Percentiles rank a stretch among this genome's conserved stretches.
Evolutionary conservation across 30 jellyfish, hydroid and myxozoan genomes (phyloP).

Genomic region (Aurelia sp.): DNA sequence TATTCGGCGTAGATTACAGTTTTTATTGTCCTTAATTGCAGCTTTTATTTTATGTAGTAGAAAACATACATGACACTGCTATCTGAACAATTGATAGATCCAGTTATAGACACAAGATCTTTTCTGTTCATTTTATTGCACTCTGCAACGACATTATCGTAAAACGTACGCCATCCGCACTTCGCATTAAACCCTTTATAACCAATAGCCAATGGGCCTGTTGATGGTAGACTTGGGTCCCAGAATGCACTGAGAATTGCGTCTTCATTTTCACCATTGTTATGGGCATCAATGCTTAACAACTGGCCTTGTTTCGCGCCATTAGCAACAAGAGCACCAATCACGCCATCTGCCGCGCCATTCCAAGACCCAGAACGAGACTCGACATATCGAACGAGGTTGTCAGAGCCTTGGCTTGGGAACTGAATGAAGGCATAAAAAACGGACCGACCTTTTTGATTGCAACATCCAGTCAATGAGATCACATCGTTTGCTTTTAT

Average conservation of each 20-base stretch:
- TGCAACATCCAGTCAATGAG: conserved; percentile 35
- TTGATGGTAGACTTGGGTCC: conserved; percentile 6
- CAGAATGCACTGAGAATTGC: conserved; percentile 49
- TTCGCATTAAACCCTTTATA: conserved; percentile 16
- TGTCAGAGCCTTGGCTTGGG: conserved; percentile 26
- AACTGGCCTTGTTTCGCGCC: conserved; percentile 40
- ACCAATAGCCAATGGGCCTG: conserved; percentile 27
- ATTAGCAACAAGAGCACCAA: neutral
- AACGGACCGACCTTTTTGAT: conserved; percentile 21
- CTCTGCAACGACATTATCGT: neutral
- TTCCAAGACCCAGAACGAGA: conserved; percentile 24
- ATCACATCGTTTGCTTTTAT: conserved; percentile 8
- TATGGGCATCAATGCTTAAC: conserved; percentile 35
- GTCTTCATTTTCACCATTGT: conserved; percentile 27
- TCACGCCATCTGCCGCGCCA: conserved; percentile 28
- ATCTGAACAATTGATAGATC: conserved; percentile 18
- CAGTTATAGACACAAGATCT: conserved; percentile 24
- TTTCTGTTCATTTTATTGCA: conserved; percentile 20
- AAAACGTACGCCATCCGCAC: conserved; percentile 26
- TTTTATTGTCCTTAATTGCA: too few species aligned
- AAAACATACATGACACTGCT: conserved; percentile 1
- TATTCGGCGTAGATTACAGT: too few species aligned
- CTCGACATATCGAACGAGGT: neutral
- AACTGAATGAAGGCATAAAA: conserved; percentile 13
- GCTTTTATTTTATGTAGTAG: too few species aligned